Base-by-base conservation (phyloP, 37 sponge, comb jelly and placozoan genomes). In the Halichondria panicea region DNA sequence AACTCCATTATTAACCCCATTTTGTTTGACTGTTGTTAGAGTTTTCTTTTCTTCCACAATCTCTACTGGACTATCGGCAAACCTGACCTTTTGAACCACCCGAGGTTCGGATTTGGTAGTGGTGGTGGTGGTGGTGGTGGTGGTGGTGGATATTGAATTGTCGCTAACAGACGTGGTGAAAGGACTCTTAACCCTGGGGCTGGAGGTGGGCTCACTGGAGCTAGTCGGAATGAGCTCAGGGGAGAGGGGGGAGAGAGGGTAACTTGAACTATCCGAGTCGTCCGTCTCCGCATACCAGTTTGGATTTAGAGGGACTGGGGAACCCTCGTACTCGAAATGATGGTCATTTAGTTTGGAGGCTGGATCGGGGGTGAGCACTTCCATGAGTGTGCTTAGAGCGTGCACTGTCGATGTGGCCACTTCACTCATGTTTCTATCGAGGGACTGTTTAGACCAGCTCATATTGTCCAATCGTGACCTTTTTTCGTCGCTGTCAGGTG, bases 381-480 rank as follows among this genome's bases (percentile, higher is more conserved):
- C 66, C 39, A 77, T n/a, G 1, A 77, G 40, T 7, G 52, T 66
- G 25, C 55, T 34, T 1, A 77, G 77, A 19, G 77, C 65, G 4
- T 25, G 40, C 39, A 65, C 77, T 2, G 77, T 77, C 24, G 54
- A 37, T 9, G 53, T 77, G 27, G 77, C 77, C 50, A 63, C 53
- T 2, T 28, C 66, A 34, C 27, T 50, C 77, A 77, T 38, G 40
- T 15, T 71, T 7, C 15, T 2, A 31, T 71, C 55, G 35, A 52
- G 25, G 18, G 45, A 40, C 19, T 48, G 71, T 27, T 50, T 48
- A 2, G 71, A 53, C 71, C 71, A 71, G 71, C 43, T 71, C 37
- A 71, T n/a, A n/a, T n/a, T 24, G 24, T 53, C 55, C 5, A 52
- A 35, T 9, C 30, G 3, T 12, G 39, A 42, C 55, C 27, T 13